A percentile compares a stretch with the other conserved stretches of the same genome.
phyloP scores from a whole-genome alignment of 2,888 invertebrate genomes.

The Agrochola macilenta region DNA sequence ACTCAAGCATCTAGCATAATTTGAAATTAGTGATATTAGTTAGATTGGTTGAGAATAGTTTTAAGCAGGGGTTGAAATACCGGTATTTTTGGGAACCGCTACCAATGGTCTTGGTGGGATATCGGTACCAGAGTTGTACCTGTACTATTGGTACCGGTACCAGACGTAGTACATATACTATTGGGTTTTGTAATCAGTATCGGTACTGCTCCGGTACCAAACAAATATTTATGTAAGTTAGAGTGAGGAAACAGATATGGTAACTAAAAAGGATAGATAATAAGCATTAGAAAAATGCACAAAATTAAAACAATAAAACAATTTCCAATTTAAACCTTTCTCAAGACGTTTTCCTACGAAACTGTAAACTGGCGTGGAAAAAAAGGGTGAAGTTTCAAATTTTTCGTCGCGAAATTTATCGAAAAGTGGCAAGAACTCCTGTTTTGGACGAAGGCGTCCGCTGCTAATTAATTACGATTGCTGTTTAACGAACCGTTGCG shows the following conservation, averaged over 20 bases:
- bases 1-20: not conserved
- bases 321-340: not conserved
- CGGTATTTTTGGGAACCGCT: no score
- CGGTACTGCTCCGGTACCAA: no score
- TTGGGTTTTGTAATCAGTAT: no score
- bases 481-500: constrained; percentile 75
- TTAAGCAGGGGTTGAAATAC: not conserved
- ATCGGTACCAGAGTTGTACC: no score
- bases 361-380: constrained; percentile 22
- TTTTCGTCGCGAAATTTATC: constrained; percentile 68
- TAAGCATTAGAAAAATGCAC: no score
- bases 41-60: not conserved
- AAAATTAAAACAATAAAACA: not conserved
- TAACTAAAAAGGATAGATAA: no score
- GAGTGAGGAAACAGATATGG: no score
- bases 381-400: constrained; percentile 34
- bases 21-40: not conserved
- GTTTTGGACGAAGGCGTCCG: constrained; percentile 60
- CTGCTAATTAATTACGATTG: constrained; percentile 80
- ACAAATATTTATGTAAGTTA: no score
- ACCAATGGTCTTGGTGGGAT: no score
- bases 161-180: no score
- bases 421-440: constrained; percentile 65
- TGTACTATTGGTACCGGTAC: no score
- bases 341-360: not conserved